Conservation (phyloP, 1,140 invertebrate genomes). For the Bathynomus jamesi region DNA sequence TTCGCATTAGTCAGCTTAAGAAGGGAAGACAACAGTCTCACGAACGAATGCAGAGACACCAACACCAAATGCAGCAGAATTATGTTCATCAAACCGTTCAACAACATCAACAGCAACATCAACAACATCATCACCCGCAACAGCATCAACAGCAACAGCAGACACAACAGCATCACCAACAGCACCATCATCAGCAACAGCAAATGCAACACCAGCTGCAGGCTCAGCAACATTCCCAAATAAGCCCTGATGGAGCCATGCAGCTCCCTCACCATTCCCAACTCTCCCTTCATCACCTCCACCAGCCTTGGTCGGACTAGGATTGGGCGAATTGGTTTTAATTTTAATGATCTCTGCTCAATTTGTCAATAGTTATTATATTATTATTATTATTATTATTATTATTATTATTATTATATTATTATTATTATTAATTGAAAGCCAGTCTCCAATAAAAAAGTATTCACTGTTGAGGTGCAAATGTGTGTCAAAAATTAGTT, state of each 20-base stretch:
- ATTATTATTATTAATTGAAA: too few relatives aligned
- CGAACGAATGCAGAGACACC: conserved; percentile 35
- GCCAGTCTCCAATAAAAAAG: too few relatives aligned
- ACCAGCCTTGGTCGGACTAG: conserved; percentile 37
- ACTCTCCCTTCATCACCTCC: conserved; percentile 35
- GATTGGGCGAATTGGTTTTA: conserved; percentile 4
- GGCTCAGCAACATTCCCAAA: conserved; percentile 13
- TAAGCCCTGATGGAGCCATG: conserved; percentile 11
- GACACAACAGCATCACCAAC: not conserved
- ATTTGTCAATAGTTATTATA: too few relatives aligned
- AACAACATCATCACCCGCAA: not conserved
- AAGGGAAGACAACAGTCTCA: conserved; percentile 36
- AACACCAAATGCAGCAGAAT: conserved; percentile 31
- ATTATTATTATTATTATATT: too few relatives aligned
- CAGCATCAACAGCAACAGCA: not conserved
- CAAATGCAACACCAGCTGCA: conserved; percentile 19
- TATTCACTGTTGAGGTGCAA: too few relatives aligned
- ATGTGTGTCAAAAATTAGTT: too few relatives aligned
- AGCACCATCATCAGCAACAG: conserved; percentile 10
- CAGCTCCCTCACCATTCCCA: conserved; percentile 9
- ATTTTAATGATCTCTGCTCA: not conserved
- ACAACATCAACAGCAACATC: conserved; percentile 30
- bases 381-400: too few relatives aligned
- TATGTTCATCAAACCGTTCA: conserved; percentile 37
- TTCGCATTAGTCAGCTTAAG: conserved; percentile 36